A percentile compares a stretch with the other conserved stretches of the same genome.
Conservation (phyloP, 2,888 invertebrate species). For the Zaprionus lineosus region DNA sequence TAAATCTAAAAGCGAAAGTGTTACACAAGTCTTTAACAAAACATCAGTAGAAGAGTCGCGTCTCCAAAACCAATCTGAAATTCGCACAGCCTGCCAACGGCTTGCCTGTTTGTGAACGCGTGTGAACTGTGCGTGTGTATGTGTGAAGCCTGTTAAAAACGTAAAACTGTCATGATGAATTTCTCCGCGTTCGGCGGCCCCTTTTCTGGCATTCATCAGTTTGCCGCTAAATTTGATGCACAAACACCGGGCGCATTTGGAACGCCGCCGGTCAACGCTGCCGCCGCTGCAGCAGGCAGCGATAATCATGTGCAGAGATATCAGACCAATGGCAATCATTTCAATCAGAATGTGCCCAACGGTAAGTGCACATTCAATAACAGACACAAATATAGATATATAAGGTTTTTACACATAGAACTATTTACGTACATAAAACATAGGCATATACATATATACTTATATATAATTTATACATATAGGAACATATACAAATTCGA, state of each 20-base stretch:
- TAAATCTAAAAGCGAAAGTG: slow-evolving; percentile 58
- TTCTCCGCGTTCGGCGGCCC: slow-evolving; percentile 83
- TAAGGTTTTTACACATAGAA: not conserved
- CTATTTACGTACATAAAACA: slow-evolving; percentile 1
- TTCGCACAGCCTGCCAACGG: slow-evolving; percentile 14
- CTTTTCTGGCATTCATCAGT: slow-evolving; percentile 83
- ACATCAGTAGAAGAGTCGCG: slow-evolving; percentile 9
- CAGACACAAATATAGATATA: not conserved
- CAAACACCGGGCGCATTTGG: slow-evolving; percentile 82
- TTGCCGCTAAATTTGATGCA: slow-evolving; percentile 83
- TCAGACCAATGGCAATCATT: slow-evolving; percentile 83
- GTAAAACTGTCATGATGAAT: slow-evolving; percentile 81
- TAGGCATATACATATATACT: slow-evolving; percentile 10
- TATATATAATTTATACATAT: slow-evolving; percentile 28
- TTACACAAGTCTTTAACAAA: slow-evolving; percentile 52
- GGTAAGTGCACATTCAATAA: slow-evolving; percentile 75
- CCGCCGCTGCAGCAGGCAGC: slow-evolving; percentile 71
- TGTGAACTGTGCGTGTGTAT: slow-evolving; percentile 16
- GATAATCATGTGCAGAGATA: slow-evolving; percentile 83
- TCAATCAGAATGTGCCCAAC: slow-evolving; percentile 83
- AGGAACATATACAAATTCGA: too few species aligned
- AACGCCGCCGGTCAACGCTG: slow-evolving; percentile 80
- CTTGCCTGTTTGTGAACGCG: slow-evolving; percentile 22
- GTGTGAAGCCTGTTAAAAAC: slow-evolving; percentile 37
- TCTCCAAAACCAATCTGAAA: slow-evolving; percentile 29